A percentile compares a stretch with the other conserved stretches of the same genome.
Evolutionary conservation across 2,113 vertebrate genomes (phyloP).

Genomic region (Trichomycterus rosablanca): DNA sequence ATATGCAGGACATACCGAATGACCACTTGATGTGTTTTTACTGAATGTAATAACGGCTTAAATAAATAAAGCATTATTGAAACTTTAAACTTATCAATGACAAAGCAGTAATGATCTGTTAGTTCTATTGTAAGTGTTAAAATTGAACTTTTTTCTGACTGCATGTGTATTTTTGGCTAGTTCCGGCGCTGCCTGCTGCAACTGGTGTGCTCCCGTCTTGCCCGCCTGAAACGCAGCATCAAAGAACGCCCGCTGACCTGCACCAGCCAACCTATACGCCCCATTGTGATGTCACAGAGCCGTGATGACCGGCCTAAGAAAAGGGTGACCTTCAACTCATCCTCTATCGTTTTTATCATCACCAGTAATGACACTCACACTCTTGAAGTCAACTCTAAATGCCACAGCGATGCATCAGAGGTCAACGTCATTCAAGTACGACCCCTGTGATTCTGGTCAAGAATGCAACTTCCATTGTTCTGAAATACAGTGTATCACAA

Average conservation of each 20-base stretch:
- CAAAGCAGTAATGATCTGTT: too few species aligned
- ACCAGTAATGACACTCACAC: conserved; percentile 74
- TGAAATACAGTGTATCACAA: too few species aligned
- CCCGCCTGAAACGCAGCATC: conserved; percentile 66
- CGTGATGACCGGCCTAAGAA: conserved; percentile 77
- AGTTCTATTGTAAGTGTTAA: too few species aligned
- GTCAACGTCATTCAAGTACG: conserved; percentile 80
- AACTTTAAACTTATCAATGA: too few species aligned
- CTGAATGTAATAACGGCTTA: too few species aligned
- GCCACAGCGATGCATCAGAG: conserved; percentile 48
- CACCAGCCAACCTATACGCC: conserved; percentile 68
- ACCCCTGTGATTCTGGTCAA: conserved; percentile 63
- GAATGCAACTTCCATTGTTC: background rate
- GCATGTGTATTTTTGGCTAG: conserved; percentile 57
- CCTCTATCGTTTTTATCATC: conserved; percentile 89
- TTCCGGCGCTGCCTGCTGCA: conserved; percentile 80
- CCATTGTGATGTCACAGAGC: conserved; percentile 74
- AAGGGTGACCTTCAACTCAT: conserved; percentile 87
- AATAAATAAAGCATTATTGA: too few species aligned
- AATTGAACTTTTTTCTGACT: too few species aligned
- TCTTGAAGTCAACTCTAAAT: conserved; percentile 61
- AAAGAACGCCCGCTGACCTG: conserved; percentile 65
- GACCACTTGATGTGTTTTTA: too few species aligned
- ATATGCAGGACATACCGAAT: too few species aligned
- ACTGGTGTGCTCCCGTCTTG: conserved; percentile 74